phyloP scores from a whole-genome alignment of 2,113 vertebrate genomes.

The Hydrolagus affinis region DNA sequence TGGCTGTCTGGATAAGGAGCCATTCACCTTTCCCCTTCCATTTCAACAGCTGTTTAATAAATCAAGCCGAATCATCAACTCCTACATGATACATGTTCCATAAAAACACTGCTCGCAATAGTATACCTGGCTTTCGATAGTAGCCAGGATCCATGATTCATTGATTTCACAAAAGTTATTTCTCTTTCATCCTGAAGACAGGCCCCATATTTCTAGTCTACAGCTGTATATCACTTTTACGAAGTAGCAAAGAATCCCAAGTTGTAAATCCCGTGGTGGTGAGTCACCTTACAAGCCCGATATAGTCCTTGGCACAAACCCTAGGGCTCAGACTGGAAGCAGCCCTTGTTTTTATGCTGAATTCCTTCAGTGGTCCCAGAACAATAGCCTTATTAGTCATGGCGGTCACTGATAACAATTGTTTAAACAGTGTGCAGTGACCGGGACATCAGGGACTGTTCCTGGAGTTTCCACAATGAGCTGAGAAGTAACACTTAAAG shows the following conservation, averaged over 20 bases:
- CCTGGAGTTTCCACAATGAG: not conserved
- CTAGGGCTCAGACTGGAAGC: not conserved
- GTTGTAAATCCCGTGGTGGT: not conserved
- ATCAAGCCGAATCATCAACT: not conserved
- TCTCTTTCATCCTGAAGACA: no score
- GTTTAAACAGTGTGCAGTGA: not conserved
- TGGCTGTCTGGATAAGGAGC: not conserved
- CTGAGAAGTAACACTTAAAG: not conserved
- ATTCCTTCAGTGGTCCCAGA: not conserved
- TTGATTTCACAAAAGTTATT: not conserved
- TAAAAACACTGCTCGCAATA: no score
- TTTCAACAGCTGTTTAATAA: not conserved
- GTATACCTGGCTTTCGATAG: no score
- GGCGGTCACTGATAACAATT: not conserved
- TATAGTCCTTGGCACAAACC: not conserved
- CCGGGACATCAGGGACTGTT: not conserved
- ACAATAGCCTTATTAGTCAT: conserved; percentile 23
- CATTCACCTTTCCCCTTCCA: not conserved
- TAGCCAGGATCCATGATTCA: not conserved
- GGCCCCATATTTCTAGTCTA: not conserved
- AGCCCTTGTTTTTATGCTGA: not conserved
- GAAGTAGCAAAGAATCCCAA: not conserved
- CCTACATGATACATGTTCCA: no score
- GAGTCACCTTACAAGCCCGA: not conserved
- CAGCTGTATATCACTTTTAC: not conserved